Conservation (phyloP, 2,113 vertebrate genomes). For the Lethenteron reissneri region DNA sequence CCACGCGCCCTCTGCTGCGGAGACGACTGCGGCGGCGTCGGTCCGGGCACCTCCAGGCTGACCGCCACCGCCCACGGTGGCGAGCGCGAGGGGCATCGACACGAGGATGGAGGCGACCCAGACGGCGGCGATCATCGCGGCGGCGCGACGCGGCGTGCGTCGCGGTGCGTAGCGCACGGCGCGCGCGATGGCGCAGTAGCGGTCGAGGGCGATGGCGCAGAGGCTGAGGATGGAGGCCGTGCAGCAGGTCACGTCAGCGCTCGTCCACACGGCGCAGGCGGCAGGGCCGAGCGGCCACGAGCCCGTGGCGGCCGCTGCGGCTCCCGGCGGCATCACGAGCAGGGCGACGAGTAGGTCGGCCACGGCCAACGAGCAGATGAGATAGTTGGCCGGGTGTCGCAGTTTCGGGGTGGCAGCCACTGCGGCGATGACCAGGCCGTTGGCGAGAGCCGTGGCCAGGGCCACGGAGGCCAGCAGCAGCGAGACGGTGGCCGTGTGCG, state of each 20-base stretch:
- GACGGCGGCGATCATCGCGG: background rate
- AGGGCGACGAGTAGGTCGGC: background rate
- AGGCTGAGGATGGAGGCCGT: slow-evolving; percentile 4
- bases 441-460: background rate
- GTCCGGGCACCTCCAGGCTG: too few relatives aligned
- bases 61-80: background rate
- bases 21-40: too few relatives aligned
- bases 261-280: background rate
- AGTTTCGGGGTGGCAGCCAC: background rate
- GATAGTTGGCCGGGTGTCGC: background rate
- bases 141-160: background rate
- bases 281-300: background rate
- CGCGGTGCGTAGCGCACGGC: slow-evolving; percentile 2
- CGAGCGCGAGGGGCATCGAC: background rate
- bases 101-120: background rate
- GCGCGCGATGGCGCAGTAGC: slow-evolving; percentile 4
- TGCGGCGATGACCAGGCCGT: background rate
- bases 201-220: slow-evolving; percentile 4
- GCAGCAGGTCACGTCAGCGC: background rate
- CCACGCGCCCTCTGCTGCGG: too few relatives aligned
- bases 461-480: background rate
- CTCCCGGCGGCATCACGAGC: background rate
- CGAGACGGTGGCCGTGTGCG: background rate
- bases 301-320: background rate
- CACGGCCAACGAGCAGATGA: background rate